A percentile compares a stretch with the other conserved stretches of the same genome.
Evolutionary conservation across 2,888 invertebrate species (phyloP).

Genomic region (Acrobasis repandana): DNA sequence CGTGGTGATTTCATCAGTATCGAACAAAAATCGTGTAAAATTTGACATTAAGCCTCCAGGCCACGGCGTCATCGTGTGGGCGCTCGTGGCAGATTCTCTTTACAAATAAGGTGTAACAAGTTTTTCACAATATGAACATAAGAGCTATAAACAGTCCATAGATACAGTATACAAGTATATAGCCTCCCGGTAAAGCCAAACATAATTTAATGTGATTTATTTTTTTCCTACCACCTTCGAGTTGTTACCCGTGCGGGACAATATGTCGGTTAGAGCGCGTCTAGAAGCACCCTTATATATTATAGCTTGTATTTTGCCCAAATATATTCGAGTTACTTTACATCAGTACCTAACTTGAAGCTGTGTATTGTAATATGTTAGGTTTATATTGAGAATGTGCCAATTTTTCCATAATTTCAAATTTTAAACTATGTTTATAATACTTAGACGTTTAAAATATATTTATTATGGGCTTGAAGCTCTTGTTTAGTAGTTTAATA

Average conservation of each 20-base stretch:
- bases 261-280: not conserved
- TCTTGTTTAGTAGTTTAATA: constrained; percentile 43
- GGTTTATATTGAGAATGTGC: constrained; percentile 44
- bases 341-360: constrained; percentile 21
- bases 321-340: constrained; percentile 30
- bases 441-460: constrained; percentile 29
- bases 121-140: too few species aligned
- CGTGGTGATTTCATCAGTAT: too few species aligned
- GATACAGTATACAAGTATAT: too few species aligned
- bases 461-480: constrained; percentile 48
- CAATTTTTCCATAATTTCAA: constrained; percentile 42
- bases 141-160: too few species aligned
- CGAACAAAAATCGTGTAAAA: too few species aligned
- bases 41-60: too few species aligned
- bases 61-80: too few species aligned
- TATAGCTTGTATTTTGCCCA: constrained; percentile 38
- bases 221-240: constrained; percentile 3
- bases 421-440: constrained; percentile 30
- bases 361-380: constrained; percentile 29
- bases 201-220: too few species aligned
- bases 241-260: not conserved
- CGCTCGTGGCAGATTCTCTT: too few species aligned
- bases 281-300: constrained; percentile 20
- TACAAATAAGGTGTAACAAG: too few species aligned
- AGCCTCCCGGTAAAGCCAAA: too few species aligned